These are phyloP conservation scores for Anoplolepis gracilipes DNA, from an alignment of 1,140 invertebrate genomes.

Conservation along the genomic window DNA sequence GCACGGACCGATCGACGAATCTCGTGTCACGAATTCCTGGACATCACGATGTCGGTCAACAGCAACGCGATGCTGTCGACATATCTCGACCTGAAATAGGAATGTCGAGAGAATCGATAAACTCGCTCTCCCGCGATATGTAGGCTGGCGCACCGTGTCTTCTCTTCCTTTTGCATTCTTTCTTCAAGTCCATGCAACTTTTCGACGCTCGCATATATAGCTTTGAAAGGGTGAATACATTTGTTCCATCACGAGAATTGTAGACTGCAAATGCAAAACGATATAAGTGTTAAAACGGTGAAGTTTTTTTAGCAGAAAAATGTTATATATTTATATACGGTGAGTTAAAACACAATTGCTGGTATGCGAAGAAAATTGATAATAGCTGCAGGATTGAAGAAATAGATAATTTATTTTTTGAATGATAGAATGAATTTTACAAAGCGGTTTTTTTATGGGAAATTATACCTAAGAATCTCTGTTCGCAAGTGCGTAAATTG, in stretches of 20 bases:
- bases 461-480: background rate
- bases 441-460: background rate
- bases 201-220: background rate
- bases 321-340: too few relatives aligned
- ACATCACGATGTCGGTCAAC: conserved; percentile 62
- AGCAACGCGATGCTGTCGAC: conserved; percentile 53
- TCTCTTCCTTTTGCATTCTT: conserved; percentile 38
- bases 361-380: background rate
- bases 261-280: conserved; percentile 10
- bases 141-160: conserved; percentile 21
- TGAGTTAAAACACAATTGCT: background rate
- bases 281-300: background rate
- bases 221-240: conserved; percentile 31
- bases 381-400: background rate
- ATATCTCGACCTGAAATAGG: conserved; percentile 59
- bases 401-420: background rate
- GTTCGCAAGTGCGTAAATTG: too few relatives aligned
- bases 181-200: conserved; percentile 13
- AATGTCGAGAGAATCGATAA: conserved; percentile 63
- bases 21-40: conserved; percentile 62
- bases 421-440: background rate
- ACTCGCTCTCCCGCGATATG: conserved; percentile 51
- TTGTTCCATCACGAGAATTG: conserved; percentile 10
- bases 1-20: conserved; percentile 47
- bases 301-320: conserved; percentile 4